These are phyloP conservation scores for Oncopodura yosiiana DNA, from an alignment of 1,140 invertebrate species.

Conservation along the genomic window DNA sequence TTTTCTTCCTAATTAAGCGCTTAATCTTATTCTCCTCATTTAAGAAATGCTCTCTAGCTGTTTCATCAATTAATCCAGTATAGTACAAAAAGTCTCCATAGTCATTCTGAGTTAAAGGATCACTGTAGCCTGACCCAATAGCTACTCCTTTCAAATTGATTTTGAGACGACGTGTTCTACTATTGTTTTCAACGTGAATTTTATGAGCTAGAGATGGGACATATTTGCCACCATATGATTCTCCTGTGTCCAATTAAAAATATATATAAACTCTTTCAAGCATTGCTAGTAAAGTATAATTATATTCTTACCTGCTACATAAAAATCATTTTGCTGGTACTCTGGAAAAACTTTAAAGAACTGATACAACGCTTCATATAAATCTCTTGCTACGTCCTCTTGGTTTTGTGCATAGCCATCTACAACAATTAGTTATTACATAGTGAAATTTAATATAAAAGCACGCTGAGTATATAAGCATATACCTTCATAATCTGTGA, in stretches of 20 bases:
- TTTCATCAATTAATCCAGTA: conserved; percentile 44
- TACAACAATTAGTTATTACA: conserved; percentile 36
- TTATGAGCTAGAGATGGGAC: conserved; percentile 63
- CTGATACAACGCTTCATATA: conserved; percentile 42
- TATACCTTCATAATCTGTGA: conserved; percentile 22
- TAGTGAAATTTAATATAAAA: too few species aligned
- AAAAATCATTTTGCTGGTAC: conserved; percentile 39
- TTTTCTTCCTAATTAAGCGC: conserved; percentile 38
- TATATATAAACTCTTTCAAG: neutral
- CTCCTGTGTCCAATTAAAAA: conserved; percentile 32
- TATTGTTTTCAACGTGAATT: conserved; percentile 57
- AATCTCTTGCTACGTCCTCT: conserved; percentile 41
- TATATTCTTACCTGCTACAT: conserved; percentile 38
- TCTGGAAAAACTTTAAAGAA: conserved; percentile 42
- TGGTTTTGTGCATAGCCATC: conserved; percentile 40
- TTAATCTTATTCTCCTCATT: conserved; percentile 36
- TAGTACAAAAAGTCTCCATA: conserved; percentile 46
- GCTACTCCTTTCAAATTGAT: conserved; percentile 41
- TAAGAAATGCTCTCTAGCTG: conserved; percentile 39
- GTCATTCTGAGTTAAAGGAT: conserved; percentile 43
- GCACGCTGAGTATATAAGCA: too few species aligned
- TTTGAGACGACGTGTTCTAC: neutral
- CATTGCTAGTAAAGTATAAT: neutral
- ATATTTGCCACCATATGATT: conserved; percentile 47
- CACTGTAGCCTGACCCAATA: conserved; percentile 46